A percentile compares a stretch with the other conserved stretches of the same genome.
Evolutionary conservation across 2,888 invertebrate genomes (phyloP).

Genomic region (Pyrrhia umbra): DNA sequence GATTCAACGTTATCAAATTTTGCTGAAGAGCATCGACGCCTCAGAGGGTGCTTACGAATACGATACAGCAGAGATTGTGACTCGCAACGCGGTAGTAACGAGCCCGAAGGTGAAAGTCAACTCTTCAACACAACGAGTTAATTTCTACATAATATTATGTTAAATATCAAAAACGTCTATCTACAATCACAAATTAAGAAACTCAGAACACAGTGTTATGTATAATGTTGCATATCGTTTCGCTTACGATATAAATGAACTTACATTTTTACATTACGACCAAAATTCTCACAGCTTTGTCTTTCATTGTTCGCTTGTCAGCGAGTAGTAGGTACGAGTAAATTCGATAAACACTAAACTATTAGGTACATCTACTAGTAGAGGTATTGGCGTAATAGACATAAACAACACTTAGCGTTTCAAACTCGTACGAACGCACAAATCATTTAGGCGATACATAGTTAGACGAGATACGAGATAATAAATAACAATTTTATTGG

Average conservation of each 20-base stretch:
- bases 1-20: constrained; percentile 37
- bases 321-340: constrained; percentile 85
- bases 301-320: constrained; percentile 89
- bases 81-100: constrained; percentile 23
- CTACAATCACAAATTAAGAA: constrained; percentile 75
- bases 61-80: constrained; percentile 28
- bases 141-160: constrained; percentile 58
- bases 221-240: constrained; percentile 74
- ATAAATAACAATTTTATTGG: constrained; percentile 58
- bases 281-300: constrained; percentile 90
- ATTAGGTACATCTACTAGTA: constrained; percentile 77
- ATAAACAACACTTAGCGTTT: constrained; percentile 70
- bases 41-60: constrained; percentile 7
- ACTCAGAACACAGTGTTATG: constrained; percentile 71
- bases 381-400: constrained; percentile 76
- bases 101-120: constrained; percentile 39
- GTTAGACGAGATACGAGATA: constrained; percentile 52
- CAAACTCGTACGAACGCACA: constrained; percentile 63
- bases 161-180: constrained; percentile 68
- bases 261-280: constrained; percentile 88
- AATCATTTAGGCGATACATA: constrained; percentile 52
- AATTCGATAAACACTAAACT: constrained; percentile 88
- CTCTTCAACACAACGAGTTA: constrained; percentile 57
- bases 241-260: constrained; percentile 84
- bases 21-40: constrained; percentile 40